A percentile compares a stretch with the other conserved stretches of the same genome.
Evolutionary conservation across 2,888 invertebrate species (phyloP).

Genomic region (Buathra laborator): DNA sequence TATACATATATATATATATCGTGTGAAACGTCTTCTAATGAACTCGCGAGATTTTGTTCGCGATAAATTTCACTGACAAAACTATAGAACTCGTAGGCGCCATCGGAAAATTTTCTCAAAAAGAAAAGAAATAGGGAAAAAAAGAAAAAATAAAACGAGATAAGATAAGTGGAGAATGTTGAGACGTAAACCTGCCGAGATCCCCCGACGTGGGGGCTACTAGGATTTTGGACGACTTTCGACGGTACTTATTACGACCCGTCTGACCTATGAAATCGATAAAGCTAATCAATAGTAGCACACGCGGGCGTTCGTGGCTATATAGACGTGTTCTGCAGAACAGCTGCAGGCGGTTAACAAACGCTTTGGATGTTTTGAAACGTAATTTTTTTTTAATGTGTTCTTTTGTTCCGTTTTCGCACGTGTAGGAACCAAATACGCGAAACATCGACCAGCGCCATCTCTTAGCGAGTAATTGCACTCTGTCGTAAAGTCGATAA

Average conservation of each 20-base stretch:
- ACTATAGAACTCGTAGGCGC: neutral
- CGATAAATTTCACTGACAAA: neutral
- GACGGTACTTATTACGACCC: constrained; percentile 39
- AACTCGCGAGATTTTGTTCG: neutral
- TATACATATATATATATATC: neutral
- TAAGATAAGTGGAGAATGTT: constrained; percentile 42
- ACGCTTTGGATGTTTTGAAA: constrained; percentile 25
- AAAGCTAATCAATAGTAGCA: constrained; percentile 45
- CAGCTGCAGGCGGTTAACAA: constrained; percentile 49
- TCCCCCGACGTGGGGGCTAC: neutral
- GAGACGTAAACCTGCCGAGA: neutral
- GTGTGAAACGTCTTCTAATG: constrained; percentile 18
- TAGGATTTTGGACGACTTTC: constrained; percentile 24
- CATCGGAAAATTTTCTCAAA: constrained; percentile 11
- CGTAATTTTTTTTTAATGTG: neutral
- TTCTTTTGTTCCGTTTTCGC: constrained; percentile 10
- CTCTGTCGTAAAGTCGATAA: neutral
- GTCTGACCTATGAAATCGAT: constrained; percentile 63
- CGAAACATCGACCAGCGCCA: constrained; percentile 38
- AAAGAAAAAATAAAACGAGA: constrained; percentile 33
- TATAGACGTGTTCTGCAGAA: constrained; percentile 5
- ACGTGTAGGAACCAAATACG: constrained; percentile 9
- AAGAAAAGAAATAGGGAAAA: constrained; percentile 17
- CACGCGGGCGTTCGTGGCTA: constrained; percentile 6
- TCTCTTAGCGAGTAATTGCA: constrained; percentile 39